Evolutionary conservation across 2,888 invertebrate species (phyloP).

Genomic region (Chaetogeoica ovagalla): DNA sequence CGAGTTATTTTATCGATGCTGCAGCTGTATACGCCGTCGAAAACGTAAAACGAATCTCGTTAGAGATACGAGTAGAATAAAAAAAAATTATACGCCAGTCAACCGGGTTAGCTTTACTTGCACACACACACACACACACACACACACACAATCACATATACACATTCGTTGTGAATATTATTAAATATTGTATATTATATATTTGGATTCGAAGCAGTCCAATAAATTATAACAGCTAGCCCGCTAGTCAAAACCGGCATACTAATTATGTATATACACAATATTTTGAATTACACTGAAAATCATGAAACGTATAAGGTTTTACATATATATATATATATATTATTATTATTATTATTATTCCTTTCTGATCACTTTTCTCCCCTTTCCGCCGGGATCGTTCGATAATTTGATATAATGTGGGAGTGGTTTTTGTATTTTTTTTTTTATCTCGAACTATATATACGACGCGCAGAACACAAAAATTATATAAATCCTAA

Average conservation of each 20-base stretch:
- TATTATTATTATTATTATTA: conserved; percentile 12
- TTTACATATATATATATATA: not conserved
- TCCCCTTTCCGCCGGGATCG: conserved; percentile 34
- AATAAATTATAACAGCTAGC: conserved; percentile 51
- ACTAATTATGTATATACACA: conserved; percentile 31
- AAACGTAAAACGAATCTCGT: conserved; percentile 27
- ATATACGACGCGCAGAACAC: conserved; percentile 2
- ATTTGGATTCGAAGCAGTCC: conserved; percentile 45
- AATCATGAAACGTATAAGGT: conserved; percentile 43
- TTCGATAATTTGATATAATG: conserved; percentile 50
- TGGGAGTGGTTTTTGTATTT: conserved; percentile 45
- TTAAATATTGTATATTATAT: conserved; percentile 1
- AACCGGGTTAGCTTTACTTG: conserved; percentile 1
- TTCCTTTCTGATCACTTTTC: conserved; percentile 34
- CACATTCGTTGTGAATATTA: conserved; percentile 17
- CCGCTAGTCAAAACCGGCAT: conserved; percentile 47
- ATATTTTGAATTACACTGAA: conserved; percentile 47
- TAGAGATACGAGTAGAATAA: not conserved
- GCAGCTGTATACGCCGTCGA: not conserved
- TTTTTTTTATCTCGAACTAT: not conserved
- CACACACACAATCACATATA: conserved; percentile 1
- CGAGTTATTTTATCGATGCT: too few relatives aligned
- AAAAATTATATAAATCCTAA: conserved; percentile 52
- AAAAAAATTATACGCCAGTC: conserved; percentile 22
- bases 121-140: not conserved